Base-by-base conservation (phyloP, 2,888 invertebrate species). In the Apantesis nais region DNA sequence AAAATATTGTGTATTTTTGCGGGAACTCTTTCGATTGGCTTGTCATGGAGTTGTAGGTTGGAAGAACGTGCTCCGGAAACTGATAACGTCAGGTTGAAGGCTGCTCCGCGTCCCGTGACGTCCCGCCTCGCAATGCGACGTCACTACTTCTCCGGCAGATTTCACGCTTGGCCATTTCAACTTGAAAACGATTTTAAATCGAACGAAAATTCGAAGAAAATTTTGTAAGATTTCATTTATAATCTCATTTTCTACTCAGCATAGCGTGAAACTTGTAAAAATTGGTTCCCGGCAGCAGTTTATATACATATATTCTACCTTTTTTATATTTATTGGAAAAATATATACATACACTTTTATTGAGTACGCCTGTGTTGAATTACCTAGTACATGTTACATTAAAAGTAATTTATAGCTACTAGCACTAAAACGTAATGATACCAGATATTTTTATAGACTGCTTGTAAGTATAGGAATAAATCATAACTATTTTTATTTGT, bases 151-250 rank as follows among this genome's bases (percentile, higher is more conserved):
- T 44, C 62, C 70, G 71, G 68, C 70, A 73, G 69, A 75, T 80
- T 82, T 78, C 70, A 82, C 77, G 75, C 74, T 78, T 78, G 75
- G 75, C 72, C 69, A 74, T 80, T 79, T 82, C 67, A 73, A 71
- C 70, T 80, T 77, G 41, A 39, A 37, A 73, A 62, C 74, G 11
- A 71, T 78, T 80, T 75, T 72, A 75, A 78, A 74, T 77, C 72
- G 72, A 75, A 72, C 66, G 72, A 63, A 82, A 73, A 77, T 29
- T 66, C 22, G 55, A 52, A 69, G 70, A 62, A 73, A 72, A 67
- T 74, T 80, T 74, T 65, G 29, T 67, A 63, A 71, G 63, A 69
- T 75, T 80, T 78, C 29, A 71, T 80, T 78, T 80, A 78, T 78
- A 82, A 82, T 76, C 71, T 74, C 70, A 74, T 71, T 80, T 76